Evolutionary conservation across 2,113 vertebrate genomes (phyloP), one percentile per base, ranked within the genome.

Genomic region (Ammodytes marinus): DNA sequence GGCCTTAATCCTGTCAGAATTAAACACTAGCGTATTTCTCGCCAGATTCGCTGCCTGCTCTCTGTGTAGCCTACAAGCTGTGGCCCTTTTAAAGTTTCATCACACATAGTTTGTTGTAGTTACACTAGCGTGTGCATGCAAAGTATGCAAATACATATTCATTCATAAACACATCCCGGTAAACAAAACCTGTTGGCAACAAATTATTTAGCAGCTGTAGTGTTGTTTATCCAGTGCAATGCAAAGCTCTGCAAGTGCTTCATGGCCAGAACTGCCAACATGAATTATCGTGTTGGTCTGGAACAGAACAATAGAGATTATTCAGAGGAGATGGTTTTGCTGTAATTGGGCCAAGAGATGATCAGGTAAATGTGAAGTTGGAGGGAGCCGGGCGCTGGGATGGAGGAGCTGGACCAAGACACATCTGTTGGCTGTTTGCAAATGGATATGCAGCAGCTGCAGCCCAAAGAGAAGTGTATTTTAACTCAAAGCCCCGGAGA

Each of bases 351-450:
- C 79, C 63, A 67, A 42, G 64, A 79, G 70, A 86, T 69, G 82
- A 83, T 84, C 78, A 78, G 83, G 88, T 86, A 77, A 88, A 87
- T 65, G 77, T 47, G 52, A 81, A 83, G 74, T 84, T 89, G 74
- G 81, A 79, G 58, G 52, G 58, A 83, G 86, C 39, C 1, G 54
- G 39, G 52, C 6, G 15, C 50, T 8, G 74, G 64, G 82, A 84
- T 74, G 80, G 74, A 86, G 80, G 15, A 81, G 69, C 76, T 82
- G 83, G 85, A 89, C 79, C 42, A 61, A 73, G 86, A 84, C 82
- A 60, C 92, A 90, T 92, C 88, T 94, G 91, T 79, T 86, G 92
- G 60, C 69, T 93, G 91, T 92, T 92, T 93, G 90, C 86, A 86
- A 71, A 81, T 69, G 89, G 83, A 88, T 86, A 80, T 77, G 58